phyloP scores from a whole-genome alignment of 2,888 invertebrate species.

The Pandemis cinnamomeana region DNA sequence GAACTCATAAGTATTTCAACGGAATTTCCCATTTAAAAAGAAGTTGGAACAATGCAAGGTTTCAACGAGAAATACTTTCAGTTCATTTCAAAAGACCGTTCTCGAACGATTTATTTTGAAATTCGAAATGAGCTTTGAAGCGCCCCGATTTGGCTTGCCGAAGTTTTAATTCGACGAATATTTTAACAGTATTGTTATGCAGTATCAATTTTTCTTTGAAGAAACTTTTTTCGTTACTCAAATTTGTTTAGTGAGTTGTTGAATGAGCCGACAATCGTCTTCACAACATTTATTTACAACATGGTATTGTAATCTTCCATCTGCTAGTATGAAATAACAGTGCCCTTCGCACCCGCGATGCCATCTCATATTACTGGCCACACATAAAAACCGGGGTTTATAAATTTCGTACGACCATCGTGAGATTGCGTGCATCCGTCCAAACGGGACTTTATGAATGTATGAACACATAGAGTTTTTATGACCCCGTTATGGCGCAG shows the following conservation, averaged over 20 bases:
- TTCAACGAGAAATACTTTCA: constrained; percentile 52
- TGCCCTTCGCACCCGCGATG: constrained; percentile 22
- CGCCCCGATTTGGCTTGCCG: constrained; percentile 20
- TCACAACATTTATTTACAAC: neutral
- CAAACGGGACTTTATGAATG: constrained; percentile 59
- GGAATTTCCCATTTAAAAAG: constrained; percentile 65
- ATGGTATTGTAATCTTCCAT: constrained; percentile 30
- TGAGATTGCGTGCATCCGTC: constrained; percentile 44
- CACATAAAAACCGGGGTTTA: constrained; percentile 45
- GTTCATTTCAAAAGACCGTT: constrained; percentile 51
- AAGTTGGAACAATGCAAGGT: constrained; percentile 59
- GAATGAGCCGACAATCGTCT: constrained; percentile 27
- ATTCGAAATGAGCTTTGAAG: constrained; percentile 38
- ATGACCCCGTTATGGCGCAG: constrained; percentile 60
- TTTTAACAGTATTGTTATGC: constrained; percentile 37
- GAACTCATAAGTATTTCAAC: constrained; percentile 57
- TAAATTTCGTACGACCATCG: constrained; percentile 50
- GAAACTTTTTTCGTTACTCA: constrained; percentile 7
- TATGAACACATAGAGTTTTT: constrained; percentile 64
- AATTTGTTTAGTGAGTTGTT: neutral
- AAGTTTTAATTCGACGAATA: constrained; percentile 41
- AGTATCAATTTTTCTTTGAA: constrained; percentile 39
- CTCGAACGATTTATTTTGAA: constrained; percentile 46
- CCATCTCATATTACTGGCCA: constrained; percentile 32
- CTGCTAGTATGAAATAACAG: constrained; percentile 17